Base-by-base conservation (phyloP, 1,140 invertebrate species). In the Trichonephila inaurata region DNA sequence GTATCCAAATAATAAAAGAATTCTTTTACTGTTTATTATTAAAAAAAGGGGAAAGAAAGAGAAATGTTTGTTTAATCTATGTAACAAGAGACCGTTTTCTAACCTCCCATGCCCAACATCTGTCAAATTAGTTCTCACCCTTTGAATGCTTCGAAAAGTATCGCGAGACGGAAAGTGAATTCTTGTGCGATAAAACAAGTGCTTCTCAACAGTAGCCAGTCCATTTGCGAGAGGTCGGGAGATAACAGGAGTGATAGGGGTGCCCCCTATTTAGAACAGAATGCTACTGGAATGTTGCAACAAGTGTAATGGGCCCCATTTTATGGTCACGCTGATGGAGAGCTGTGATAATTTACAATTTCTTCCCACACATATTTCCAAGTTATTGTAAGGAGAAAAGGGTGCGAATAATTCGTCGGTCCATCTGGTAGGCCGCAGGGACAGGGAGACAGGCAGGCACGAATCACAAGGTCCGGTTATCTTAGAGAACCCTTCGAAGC, bases 51-150 rank as follows among this genome's bases (percentile, higher is more conserved):
- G 10, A 7, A 10, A 51, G 5, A 7, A 51, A 51, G 1, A 51
- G 10, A 51, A 51, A 51, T 51, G 5, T 51, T 51, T 51, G 33
- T 40, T 40, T 40, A 51, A 8, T 51, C 10, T 51, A 51, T 10
- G 51, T 10, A 10, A 51, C 51, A 51, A 51, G 51, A 51, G 7
- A 8, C 10, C 51, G 40, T 21, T 51, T 40, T 28, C 33, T 18
- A 82, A 82, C 18, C 16, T 44, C 33, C 33, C 33, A 12, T 21
- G 18, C 18, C 24, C 2, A 44, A 51, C 77, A 82, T 82, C 77
- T 82, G 77, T 82, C 77, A 82, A 82, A 82, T 82, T 82, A 82
- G 16, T 82, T 82, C 77, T 33, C 44, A 82, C 28, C 77, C 77
- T 82, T 28, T 33, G 24, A 51, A 51, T 12, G 10, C 64, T 18